Base-by-base conservation (phyloP, 2,113 vertebrate species). In the Psittacus erithacus region DNA sequence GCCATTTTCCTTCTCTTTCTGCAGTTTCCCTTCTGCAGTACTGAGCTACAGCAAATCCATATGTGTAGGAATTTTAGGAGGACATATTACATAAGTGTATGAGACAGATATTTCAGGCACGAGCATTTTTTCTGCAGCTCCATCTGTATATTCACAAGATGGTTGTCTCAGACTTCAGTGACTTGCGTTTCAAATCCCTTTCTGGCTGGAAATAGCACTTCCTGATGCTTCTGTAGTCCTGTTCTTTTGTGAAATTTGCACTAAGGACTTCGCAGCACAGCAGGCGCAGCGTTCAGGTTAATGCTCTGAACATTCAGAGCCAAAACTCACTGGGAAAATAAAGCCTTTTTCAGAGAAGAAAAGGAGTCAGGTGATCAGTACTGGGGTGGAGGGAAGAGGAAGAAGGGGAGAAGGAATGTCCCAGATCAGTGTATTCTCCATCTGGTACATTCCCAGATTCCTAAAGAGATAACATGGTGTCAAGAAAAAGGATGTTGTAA, bases 361-460 rank as follows among this genome's bases (percentile, higher is more conserved):
- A 90, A 55, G 19, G 14, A 93, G 62, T 82, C 85, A 89, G 53
- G 67, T 91, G 84, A 86, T 90, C 71, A 88, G 74, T 86, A 59
- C 68, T 47, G 19, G 39, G 4, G 18, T 3, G 2, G 7, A 11
- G 4, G 13, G 43, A 65, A 84, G 41, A 18, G 3, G 8, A 2
- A 5, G 8, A 13, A 18, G 2, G 5, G 10, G 3, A 33, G 11
- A 18, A 33, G 10, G 24, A 29, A 49, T 31, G 39, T 88, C 86
- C 62, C 60, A 82, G 82, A 82, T 91, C 70, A 88, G 69, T 57
- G 35, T 73, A 82, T 89, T 85, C 78, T 94, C 79, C 69, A 84
- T 94, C 93, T 96, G 91, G 41, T 90, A 29, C 67, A 65, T 86
- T 92, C 73, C 73, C 70, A 92, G 92, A 94, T 97, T 95, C 92